A percentile compares a stretch with the other conserved stretches of the same genome.
Conservation (phyloP, 2,888 invertebrate species). For the Philopedon plagiatum region DNA sequence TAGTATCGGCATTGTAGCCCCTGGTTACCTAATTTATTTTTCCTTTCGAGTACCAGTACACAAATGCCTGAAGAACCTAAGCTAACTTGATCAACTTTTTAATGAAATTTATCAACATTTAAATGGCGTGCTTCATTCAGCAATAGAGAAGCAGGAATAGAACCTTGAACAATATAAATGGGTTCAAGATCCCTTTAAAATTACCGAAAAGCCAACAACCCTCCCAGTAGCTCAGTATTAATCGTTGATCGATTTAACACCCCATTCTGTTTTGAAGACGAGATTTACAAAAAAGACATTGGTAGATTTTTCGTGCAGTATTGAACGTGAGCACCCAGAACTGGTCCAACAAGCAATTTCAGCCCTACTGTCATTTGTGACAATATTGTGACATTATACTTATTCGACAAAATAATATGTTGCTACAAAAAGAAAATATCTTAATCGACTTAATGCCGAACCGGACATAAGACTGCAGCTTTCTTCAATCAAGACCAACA, state of each 20-base stretch:
- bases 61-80: no score
- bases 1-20: no score
- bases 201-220: not conserved
- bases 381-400: not conserved
- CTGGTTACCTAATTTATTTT: no score
- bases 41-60: no score
- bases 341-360: not conserved
- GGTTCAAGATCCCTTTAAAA: not conserved
- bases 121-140: not conserved
- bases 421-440: constrained; percentile 3
- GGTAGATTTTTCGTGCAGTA: not conserved
- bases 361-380: not conserved
- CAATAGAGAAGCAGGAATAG: not conserved
- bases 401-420: constrained; percentile 1
- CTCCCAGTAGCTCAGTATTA: not conserved
- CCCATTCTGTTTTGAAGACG: not conserved
- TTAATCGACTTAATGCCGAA: not conserved
- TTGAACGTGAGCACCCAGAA: not conserved
- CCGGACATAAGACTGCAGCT: no score
- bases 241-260: not conserved
- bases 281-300: not conserved
- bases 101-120: not conserved
- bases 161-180: not conserved
- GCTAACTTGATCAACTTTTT: not conserved
- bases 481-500: no score